phyloP scores from a whole-genome alignment of 2,113 vertebrate species.

The Tachysurus fulvidraco region DNA sequence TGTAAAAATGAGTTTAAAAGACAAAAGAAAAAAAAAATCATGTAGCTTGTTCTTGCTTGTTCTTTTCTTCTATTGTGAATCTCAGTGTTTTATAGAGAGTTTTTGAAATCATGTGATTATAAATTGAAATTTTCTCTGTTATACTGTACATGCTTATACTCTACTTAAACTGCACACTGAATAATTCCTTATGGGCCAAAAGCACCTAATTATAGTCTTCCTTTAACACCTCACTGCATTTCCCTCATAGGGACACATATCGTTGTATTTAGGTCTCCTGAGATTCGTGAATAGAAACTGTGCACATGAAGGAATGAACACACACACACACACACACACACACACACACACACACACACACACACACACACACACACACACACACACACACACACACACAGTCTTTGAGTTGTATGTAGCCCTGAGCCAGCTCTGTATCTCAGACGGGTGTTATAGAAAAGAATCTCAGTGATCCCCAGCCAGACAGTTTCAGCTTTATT shows the following conservation, averaged over 20 bases:
- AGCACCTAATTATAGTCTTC: not conserved
- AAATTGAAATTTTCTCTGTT: not conserved
- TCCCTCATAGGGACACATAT: not conserved
- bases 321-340: slow-evolving; percentile 34
- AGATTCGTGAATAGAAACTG: slow-evolving; percentile 15
- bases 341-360: slow-evolving; percentile 32
- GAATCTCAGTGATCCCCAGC: not conserved
- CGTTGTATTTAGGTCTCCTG: not conserved
- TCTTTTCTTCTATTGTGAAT: not conserved
- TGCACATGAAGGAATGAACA: slow-evolving; percentile 67
- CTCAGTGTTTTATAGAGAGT: not conserved
- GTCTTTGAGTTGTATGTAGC: not conserved
- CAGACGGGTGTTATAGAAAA: not conserved
- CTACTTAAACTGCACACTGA: not conserved
- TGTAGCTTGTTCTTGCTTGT: no score
- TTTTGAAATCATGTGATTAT: not conserved
- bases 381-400: slow-evolving; percentile 34
- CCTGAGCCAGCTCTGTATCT: slow-evolving; percentile 33
- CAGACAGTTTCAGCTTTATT: not conserved
- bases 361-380: slow-evolving; percentile 21
- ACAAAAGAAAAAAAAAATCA: no score
- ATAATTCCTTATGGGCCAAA: not conserved
- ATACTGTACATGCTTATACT: not conserved
- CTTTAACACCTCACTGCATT: not conserved
- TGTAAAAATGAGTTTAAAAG: not conserved